Conservation (phyloP, 2,888 invertebrate genomes). For the Trachelus iudaicus region DNA sequence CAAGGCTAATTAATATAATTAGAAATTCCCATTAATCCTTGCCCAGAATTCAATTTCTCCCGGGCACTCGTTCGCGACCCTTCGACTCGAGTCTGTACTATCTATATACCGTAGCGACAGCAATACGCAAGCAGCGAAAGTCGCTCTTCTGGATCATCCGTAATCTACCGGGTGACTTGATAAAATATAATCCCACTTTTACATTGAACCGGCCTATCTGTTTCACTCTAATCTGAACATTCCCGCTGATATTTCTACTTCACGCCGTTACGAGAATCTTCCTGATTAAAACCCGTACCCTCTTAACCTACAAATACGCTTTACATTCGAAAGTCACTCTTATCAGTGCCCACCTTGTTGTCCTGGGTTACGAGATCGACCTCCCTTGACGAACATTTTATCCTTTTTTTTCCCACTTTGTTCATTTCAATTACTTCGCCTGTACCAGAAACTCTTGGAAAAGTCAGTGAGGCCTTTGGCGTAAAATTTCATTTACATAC, state of each 20-base stretch:
- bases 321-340: not conserved
- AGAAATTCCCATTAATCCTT: not conserved
- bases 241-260: not conserved
- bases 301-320: not conserved
- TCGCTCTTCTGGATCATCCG: not conserved
- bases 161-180: not conserved
- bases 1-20: not conserved
- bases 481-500: not conserved
- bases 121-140: not conserved
- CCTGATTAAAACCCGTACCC: not conserved
- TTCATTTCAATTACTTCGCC: not conserved
- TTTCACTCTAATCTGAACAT: not conserved
- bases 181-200: not conserved
- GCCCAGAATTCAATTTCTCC: not conserved
- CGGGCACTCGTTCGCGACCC: not conserved
- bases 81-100: too few species aligned
- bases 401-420: not conserved
- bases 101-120: not conserved
- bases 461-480: not conserved
- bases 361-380: not conserved
- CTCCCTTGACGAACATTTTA: not conserved
- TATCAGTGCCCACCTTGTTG: not conserved
- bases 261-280: not conserved
- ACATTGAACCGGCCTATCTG: not conserved
- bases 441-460: not conserved